These are phyloP conservation scores for Meda fulgida DNA, from an alignment of 2,797 vertebrate species.

Conservation along the genomic window DNA sequence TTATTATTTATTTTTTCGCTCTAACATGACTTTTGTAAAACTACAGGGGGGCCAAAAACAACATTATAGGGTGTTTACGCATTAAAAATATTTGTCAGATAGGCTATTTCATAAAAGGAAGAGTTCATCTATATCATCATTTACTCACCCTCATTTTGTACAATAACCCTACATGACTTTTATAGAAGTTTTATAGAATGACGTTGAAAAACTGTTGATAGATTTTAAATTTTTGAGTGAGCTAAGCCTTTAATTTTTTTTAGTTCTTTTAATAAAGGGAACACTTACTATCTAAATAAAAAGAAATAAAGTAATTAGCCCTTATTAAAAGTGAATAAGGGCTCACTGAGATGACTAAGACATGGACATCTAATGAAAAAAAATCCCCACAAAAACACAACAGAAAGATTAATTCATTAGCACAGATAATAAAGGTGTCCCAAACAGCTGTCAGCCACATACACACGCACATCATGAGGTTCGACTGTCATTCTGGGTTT, in stretches of 20 bases:
- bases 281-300: background rate
- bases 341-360: background rate
- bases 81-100: background rate
- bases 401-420: background rate
- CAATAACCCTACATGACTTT: background rate
- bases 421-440: conserved; percentile 5
- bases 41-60: background rate
- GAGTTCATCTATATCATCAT: background rate
- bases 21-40: background rate
- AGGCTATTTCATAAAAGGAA: background rate
- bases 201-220: background rate
- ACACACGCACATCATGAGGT: background rate
- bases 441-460: background rate
- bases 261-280: conserved; percentile 15
- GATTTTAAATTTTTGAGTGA: background rate
- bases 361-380: background rate
- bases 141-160: background rate
- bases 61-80: background rate
- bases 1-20: background rate
- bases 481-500: background rate
- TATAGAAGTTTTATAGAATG: background rate
- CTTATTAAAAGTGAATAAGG: background rate
- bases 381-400: background rate
- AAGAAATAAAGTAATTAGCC: background rate
- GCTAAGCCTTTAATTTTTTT: conserved; percentile 12